Evolutionary conservation across 1,140 invertebrate genomes (phyloP), one percentile per base, ranked within the genome.

Genomic region (Mizuhopecten yessoensis): DNA sequence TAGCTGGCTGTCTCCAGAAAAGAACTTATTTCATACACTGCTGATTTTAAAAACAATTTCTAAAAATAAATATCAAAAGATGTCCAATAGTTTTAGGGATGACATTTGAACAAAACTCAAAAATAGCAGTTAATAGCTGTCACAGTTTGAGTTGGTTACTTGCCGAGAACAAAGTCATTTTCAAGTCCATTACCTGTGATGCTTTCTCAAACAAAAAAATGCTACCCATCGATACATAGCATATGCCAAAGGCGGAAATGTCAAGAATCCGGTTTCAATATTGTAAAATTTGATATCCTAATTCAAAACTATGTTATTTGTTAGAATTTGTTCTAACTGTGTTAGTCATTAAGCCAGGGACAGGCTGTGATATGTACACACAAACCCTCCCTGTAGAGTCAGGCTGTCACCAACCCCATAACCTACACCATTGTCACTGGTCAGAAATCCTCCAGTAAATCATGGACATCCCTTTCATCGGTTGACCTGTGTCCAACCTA

Each of bases 231-330:
- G 57, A 75, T 75, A 29, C 23, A 29, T 29, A 75, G 57, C 57
- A 75, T 75, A 75, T 75, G 23, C 11, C 57, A 75, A 29, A 75
- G 57, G 57, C 57, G 23, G n/a, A 75, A 75, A 75, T 75, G 57
- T 75, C 57, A 75, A 29, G 57, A 75, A n/a, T 75, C 57, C 3
- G n/a, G 29, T 75, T 75, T 75, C 57, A 75, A 29, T 75, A 75
- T 75, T 75, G 15, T n/a, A 75, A 75, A 75, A 75, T 75, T 29
- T 75, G 57, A 75, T 75, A 75, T 75, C 57, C 57, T 75, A 75
- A 75, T 75, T 75, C 57, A 29, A n/a, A 29, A n/a, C n/a, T 75
- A 29, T 75, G 57, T 29, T 75, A n/a, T 75, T 75, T 75, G 57
- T 75, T 75, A 75, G 11, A 75, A 75, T 75, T 75, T 29, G 57